Evolutionary conservation across 1,140 invertebrate genomes (phyloP), one percentile per base, ranked within the genome.

Genomic region (Laupala kohalensis): DNA sequence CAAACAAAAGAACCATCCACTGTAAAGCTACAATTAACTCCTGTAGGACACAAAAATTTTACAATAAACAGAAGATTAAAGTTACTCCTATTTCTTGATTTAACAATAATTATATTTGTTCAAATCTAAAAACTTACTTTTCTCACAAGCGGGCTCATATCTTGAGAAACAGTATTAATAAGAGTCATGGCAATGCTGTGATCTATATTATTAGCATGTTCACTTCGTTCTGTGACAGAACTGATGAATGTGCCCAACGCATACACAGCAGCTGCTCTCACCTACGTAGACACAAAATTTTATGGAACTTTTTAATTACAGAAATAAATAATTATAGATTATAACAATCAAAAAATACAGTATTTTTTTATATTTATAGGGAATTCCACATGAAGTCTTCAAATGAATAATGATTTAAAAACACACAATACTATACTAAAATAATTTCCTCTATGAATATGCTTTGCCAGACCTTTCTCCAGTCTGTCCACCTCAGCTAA

Each of bases 171-270:
- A 6, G 86, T 88, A 77, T 89, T 91, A 26, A 94, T 86, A 68
- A 98, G 83, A 30, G 86, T 92, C 81, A 95, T 92, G 29, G 91
- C 94, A 73, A 98, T 92, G 75, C 89, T 89, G 77, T 96, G 92
- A 83, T 97, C 94, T 72, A 97, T 93, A 77, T 90, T 93, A 78
- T 94, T 96, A 13, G 95, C 93, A 83, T 97, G 95, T 76, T 94
- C 93, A 69, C 89, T 93, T 76, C 95, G 86, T 76, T 94, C 90
- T 24, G 84, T 86, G 24, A 88, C 88, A 26, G 89, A 91, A 78
- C 89, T 93, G 64, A 96, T 90, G 79, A 95, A 96, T n/a, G 93
- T 95, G 70, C 95, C 96, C 72, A 98, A 84, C 6, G 96, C 95
- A 83, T 90, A 97, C 12, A 97, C 93, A 65, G 92, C 90, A 9